Percentiles rank a stretch among this genome's conserved stretches.
These are phyloP conservation scores for Archivesica marissinica DNA, from an alignment of 1,140 invertebrate genomes.

Conservation along the genomic window DNA sequence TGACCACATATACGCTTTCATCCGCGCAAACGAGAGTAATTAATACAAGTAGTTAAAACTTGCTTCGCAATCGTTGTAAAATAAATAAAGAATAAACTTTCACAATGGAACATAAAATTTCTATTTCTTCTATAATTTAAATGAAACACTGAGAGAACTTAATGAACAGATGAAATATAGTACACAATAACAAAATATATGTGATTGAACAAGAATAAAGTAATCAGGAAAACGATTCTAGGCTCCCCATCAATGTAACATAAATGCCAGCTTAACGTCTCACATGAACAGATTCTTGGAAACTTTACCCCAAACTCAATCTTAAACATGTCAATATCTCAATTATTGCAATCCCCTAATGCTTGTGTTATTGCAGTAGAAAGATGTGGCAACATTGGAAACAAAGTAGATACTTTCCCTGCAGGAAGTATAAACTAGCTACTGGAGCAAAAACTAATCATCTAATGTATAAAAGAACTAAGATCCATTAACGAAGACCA, in stretches of 20 bases:
- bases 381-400: neutral
- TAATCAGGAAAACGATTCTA: neutral
- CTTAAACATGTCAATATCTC: conserved; percentile 48
- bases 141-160: no score
- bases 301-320: conserved; percentile 20
- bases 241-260: neutral
- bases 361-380: neutral
- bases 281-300: neutral
- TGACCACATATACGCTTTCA: no score
- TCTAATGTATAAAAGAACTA: neutral
- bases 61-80: no score
- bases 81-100: no score
- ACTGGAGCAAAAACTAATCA: conserved; percentile 5
- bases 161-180: no score
- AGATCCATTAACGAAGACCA: neutral
- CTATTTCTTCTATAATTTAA: no score
- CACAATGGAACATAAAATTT: no score
- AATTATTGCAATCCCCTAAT: conserved; percentile 12
- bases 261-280: conserved; percentile 26
- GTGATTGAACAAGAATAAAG: conserved; percentile 6
- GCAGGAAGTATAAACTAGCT: neutral
- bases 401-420: neutral
- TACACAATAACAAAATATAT: no score
- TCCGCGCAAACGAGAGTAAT: no score
- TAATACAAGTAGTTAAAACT: no score